Conservation (phyloP, 2,888 invertebrate species). For the Drosophila nigricruria region DNA sequence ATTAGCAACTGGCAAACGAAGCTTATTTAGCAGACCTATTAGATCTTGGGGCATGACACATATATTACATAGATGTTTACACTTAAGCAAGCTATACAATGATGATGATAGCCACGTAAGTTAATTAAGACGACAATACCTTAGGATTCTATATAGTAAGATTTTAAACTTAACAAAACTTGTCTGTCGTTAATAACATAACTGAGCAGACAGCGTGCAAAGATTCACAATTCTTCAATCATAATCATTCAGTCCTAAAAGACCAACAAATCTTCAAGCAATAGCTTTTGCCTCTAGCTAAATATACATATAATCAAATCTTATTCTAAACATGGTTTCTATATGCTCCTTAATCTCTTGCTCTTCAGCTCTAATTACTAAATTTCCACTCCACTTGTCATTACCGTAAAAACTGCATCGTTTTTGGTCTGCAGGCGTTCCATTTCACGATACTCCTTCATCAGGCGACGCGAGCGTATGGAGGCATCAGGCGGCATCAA, state of each 20-base stretch:
- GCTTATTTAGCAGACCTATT: not conserved
- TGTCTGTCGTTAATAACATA: too few species aligned
- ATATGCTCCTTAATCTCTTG: too few species aligned
- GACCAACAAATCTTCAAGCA: too few species aligned
- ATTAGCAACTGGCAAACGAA: too few species aligned
- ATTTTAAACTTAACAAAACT: not conserved
- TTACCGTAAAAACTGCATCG: conserved; percentile 91
- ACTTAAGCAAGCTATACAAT: not conserved
- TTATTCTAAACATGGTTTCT: not conserved
- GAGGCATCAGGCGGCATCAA: conserved; percentile 86
- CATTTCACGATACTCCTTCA: conserved; percentile 94
- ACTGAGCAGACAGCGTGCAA: too few species aligned
- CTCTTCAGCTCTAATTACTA: not conserved
- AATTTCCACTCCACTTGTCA: not conserved
- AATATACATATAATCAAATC: not conserved
- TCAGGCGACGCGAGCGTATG: conserved; percentile 91
- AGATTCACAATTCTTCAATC: too few species aligned
- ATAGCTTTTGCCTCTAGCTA: not conserved
- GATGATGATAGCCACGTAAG: not conserved
- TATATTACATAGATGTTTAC: not conserved
- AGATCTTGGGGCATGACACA: not conserved
- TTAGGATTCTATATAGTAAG: not conserved
- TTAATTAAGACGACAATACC: not conserved
- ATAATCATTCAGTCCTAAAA: too few species aligned
- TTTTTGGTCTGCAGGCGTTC: conserved; percentile 90